Evolutionary conservation across 1,140 invertebrate species (phyloP), one percentile per base, ranked within the genome.

Genomic region (Ericerus pela): DNA sequence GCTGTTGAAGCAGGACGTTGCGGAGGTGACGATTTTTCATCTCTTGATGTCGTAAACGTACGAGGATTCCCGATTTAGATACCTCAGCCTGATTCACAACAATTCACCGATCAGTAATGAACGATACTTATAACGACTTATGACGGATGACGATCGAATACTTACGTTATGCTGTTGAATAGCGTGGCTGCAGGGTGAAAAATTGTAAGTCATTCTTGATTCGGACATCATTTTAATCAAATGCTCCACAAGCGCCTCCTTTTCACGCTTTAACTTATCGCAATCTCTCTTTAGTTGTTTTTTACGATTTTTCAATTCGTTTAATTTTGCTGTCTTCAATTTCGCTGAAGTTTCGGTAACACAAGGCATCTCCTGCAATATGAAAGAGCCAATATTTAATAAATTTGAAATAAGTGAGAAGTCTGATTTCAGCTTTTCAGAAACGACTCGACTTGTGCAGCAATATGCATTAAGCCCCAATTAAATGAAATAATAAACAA

Each of bases 101-200:
- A n/a, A n/a, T n/a, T n/a, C n/a, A n/a, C n/a, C n/a, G n/a, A n/a
- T n/a, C n/a, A n/a, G n/a, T n/a, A n/a, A n/a, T n/a, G n/a, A n/a
- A n/a, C n/a, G n/a, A n/a, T n/a, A n/a, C n/a, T n/a, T n/a, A n/a
- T n/a, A n/a, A n/a, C n/a, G n/a, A n/a, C n/a, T n/a, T n/a, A n/a
- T n/a, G n/a, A n/a, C n/a, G n/a, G n/a, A n/a, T n/a, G n/a, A n/a
- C n/a, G n/a, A n/a, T n/a, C n/a, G n/a, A n/a, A n/a, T n/a, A 47
- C 22, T 47, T 47, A 47, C 41, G 16, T 47, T 47, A 24, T 24
- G 41, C 26, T 47, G 41, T 24, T 47, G 41, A 22, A 47, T 47
- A 10, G 14, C 16, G 20, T 47, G 41, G 14, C 20, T 47, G 16
- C 41, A 47, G 26, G 41, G 41, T 2, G 20, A 18, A 14, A 24